Conservation (phyloP, 1,140 invertebrate species). For the Lordiphosa clarofinis region DNA sequence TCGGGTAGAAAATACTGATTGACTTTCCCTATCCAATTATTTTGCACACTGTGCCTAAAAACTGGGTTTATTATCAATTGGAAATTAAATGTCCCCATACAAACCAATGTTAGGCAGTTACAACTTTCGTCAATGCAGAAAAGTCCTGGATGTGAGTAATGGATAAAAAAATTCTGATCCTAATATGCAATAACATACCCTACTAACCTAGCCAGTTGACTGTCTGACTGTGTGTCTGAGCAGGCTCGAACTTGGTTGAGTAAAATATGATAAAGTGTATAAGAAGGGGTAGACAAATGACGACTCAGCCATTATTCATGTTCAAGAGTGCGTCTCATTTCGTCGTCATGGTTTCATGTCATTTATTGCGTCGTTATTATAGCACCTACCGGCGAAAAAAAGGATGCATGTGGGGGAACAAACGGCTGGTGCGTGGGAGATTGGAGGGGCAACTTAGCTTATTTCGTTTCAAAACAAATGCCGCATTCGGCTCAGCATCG, state of each 20-base stretch:
- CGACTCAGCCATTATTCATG: slow-evolving; percentile 56
- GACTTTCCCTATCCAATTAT: too few species aligned
- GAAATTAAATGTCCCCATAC: too few species aligned
- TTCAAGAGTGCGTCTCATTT: slow-evolving; percentile 69
- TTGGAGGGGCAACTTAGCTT: too few species aligned
- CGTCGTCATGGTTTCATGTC: slow-evolving; percentile 65
- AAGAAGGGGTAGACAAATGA: slow-evolving; percentile 4
- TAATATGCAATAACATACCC: too few species aligned
- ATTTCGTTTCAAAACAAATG: slow-evolving; percentile 74
- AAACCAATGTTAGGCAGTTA: too few species aligned
- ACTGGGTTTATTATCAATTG: too few species aligned
- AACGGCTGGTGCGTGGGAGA: neutral
- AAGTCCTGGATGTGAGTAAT: too few species aligned
- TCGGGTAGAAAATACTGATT: too few species aligned
- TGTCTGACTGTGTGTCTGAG: too few species aligned
- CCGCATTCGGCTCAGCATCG: slow-evolving; percentile 30
- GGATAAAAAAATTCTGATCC: too few species aligned
- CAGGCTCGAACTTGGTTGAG: neutral
- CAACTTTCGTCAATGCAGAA: too few species aligned
- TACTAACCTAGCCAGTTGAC: neutral
- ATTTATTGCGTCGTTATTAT: slow-evolving; percentile 76
- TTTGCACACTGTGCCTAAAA: too few species aligned
- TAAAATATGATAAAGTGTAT: neutral
- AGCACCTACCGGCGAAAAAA: slow-evolving; percentile 47
- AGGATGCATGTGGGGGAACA: neutral